Evolutionary conservation across 1,140 invertebrate species (phyloP), one percentile per base, ranked within the genome.

Genomic region (Saxidomus purpurata): DNA sequence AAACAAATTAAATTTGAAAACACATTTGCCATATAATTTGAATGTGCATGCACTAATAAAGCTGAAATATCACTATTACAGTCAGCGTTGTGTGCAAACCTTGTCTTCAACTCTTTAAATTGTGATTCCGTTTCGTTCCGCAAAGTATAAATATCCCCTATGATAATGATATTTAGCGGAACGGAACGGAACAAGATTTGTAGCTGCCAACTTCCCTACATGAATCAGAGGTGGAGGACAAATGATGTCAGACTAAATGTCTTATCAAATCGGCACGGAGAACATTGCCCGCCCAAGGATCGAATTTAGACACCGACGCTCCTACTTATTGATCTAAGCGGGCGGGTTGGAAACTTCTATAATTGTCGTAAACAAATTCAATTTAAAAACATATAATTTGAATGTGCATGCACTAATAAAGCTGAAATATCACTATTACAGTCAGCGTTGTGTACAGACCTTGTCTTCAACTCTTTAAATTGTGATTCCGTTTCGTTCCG

Each of bases 1-100:
- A 59, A 59, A 59, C n/a, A 59, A 59, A 59, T 59, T 59, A 59
- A 59, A 59, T n/a, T 59, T 59, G 52, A 59, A n/a, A 59, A 59
- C 52, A 11, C 19, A 19, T 22, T 59, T 59, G 52, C 52, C 52
- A 59, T 59, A 59, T 59, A 59, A 59, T 4, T 59, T 59, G 52
- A 59, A 11, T 11, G 6, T 59, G 19, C 52, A 59, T 59, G 52
- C 52, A 59, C 52, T 59, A 59, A 59, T 59, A 59, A 22, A 59
- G 52, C 52, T 59, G n/a, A 59, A 59, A 59, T 59, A 59, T 22
- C 19, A 59, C 52, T 59, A n/a, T 59, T 59, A 59, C 52, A 59
- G 52, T 59, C 52, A 59, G n/a, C 17, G 19, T n/a, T 59, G 52
- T 59, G 52, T 59, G n/a, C 52, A 59, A 59, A 59, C 52, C n/a